phyloP scores from a whole-genome alignment of 2,113 vertebrate species.

The Oncorhynchus tshawytscha region DNA sequence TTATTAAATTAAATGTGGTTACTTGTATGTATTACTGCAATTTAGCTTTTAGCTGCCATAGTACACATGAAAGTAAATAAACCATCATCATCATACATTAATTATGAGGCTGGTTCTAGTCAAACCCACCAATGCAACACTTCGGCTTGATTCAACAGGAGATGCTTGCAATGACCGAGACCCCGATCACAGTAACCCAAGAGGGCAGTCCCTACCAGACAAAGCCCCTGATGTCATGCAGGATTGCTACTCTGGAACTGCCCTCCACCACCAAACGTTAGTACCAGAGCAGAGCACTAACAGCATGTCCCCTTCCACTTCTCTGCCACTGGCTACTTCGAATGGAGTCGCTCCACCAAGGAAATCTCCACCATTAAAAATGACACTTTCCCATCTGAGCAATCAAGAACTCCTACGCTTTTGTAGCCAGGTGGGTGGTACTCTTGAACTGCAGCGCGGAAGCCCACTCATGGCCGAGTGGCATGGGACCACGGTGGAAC shows the following conservation, averaged over 20 bases:
- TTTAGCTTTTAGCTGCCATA: neutral
- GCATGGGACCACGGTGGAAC: constrained; percentile 37
- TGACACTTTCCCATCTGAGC: constrained; percentile 56
- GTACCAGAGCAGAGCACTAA: constrained; percentile 39
- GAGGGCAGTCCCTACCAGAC: constrained; percentile 48
- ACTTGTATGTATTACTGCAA: neutral
- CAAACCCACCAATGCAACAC: constrained; percentile 75
- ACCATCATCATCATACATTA: neutral
- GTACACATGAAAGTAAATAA: too few relatives aligned
- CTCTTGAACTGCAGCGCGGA: constrained; percentile 37
- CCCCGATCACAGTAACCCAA: constrained; percentile 54
- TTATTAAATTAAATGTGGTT: neutral
- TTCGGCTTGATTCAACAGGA: constrained; percentile 72
- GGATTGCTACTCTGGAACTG: constrained; percentile 55
- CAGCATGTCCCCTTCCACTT: constrained; percentile 31
- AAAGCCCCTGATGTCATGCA: constrained; percentile 61
- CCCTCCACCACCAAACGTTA: constrained; percentile 53
- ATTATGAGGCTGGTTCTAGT: constrained; percentile 77
- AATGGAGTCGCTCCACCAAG: constrained; percentile 43
- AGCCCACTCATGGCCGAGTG: constrained; percentile 34
- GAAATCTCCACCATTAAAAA: constrained; percentile 52
- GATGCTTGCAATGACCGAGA: constrained; percentile 63
- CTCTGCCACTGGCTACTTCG: constrained; percentile 29
- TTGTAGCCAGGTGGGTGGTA: constrained; percentile 49
- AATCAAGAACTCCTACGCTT: constrained; percentile 67